These are phyloP conservation scores for Labrus mixtus DNA, from an alignment of 2,113 vertebrate genomes.

Conservation along the genomic window DNA sequence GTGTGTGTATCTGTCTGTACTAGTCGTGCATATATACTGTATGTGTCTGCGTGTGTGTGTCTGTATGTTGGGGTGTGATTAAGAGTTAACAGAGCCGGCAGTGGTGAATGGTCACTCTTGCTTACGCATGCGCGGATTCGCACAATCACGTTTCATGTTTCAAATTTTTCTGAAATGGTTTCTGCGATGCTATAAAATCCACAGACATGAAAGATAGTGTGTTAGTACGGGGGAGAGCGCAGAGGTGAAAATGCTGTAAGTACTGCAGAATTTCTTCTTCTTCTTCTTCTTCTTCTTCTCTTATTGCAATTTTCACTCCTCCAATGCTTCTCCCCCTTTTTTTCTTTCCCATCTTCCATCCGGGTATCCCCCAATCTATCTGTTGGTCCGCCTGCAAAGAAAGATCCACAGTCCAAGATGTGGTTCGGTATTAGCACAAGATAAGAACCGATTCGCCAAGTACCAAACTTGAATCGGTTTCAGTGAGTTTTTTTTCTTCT, in stretches of 20 bases:
- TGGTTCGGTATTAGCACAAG: conserved; percentile 37
- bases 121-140: conserved; percentile 62
- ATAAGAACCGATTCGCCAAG: conserved; percentile 12
- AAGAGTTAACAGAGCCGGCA: conserved; percentile 67
- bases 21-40: conserved; percentile 48
- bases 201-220: conserved; percentile 6
- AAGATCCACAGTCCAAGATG: conserved; percentile 47
- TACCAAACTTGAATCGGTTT: conserved; percentile 32
- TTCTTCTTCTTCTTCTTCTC: conserved; percentile 28
- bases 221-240: neutral
- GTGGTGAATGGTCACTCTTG: conserved; percentile 45
- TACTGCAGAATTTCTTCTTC: conserved; percentile 36
- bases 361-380: conserved; percentile 67
- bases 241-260: conserved; percentile 8
- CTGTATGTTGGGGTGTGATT: conserved; percentile 66
- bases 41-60: conserved; percentile 50
- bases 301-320: conserved; percentile 46
- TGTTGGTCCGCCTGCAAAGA: conserved; percentile 37
- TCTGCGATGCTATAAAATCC: conserved; percentile 6
- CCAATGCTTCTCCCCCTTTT: conserved; percentile 52
- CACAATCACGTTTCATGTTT: conserved; percentile 50
- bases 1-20: conserved; percentile 47
- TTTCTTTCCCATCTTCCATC: conserved; percentile 60
- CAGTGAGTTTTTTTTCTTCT: conserved; percentile 37
- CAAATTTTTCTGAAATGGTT: conserved; percentile 42